Percentiles rank a stretch among this genome's conserved stretches.
Conservation (phyloP, 2,797 vertebrate genomes). For the Hippoglossus hippoglossus region DNA sequence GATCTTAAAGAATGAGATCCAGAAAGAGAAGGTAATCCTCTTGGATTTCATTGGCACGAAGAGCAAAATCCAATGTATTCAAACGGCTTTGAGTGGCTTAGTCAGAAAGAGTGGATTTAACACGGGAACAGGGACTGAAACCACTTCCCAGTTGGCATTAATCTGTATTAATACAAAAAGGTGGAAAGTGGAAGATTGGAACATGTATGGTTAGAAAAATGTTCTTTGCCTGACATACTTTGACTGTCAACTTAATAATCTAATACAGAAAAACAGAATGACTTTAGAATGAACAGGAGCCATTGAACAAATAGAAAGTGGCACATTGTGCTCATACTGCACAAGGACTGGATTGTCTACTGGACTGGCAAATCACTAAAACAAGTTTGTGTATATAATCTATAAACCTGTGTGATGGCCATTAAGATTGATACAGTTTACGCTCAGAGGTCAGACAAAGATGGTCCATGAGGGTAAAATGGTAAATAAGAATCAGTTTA, state of each 20-base stretch:
- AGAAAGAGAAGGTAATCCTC: conserved; percentile 92
- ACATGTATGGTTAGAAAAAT: too few relatives aligned
- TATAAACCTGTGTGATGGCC: background rate
- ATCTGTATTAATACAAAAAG: background rate
- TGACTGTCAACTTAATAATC: too few relatives aligned
- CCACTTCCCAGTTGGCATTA: too few relatives aligned
- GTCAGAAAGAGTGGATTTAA: background rate
- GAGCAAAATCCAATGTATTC: conserved; percentile 1
- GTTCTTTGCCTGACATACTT: too few relatives aligned
- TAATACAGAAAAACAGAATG: background rate
- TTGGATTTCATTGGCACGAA: background rate
- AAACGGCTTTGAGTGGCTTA: background rate
- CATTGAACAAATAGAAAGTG: background rate
- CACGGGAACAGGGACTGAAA: background rate
- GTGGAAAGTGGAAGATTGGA: too few relatives aligned
- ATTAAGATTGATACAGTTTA: background rate
- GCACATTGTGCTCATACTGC: too few relatives aligned
- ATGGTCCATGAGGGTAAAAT: background rate
- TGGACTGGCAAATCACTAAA: too few relatives aligned
- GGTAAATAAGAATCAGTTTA: background rate
- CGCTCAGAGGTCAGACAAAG: too few relatives aligned
- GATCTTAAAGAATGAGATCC: conserved; percentile 93
- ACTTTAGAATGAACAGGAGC: background rate
- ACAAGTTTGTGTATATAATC: too few relatives aligned
- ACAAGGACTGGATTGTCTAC: too few relatives aligned